Evolutionary conservation across 2,113 vertebrate species (phyloP).

Genomic region (Anseranas semipalmata): DNA sequence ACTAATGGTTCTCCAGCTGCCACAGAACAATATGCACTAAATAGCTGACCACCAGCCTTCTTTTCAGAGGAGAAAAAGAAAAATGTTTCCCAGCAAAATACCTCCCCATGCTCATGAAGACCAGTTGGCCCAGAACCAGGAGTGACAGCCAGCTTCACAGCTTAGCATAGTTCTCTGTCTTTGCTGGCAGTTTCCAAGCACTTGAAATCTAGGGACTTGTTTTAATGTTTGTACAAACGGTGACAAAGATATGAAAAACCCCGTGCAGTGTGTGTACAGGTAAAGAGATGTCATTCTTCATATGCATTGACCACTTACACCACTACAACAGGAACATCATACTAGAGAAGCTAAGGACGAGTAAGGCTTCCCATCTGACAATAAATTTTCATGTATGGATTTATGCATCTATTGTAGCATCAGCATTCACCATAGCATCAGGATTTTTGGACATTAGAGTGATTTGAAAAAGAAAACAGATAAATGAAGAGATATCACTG

Average conservation of each 20-base stretch:
- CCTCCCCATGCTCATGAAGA: background rate
- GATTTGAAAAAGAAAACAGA: background rate
- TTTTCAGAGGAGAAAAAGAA: background rate
- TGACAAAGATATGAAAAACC: background rate
- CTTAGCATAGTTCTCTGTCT: background rate
- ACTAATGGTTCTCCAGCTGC: background rate
- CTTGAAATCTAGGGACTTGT: background rate
- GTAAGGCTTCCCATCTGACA: background rate
- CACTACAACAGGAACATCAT: background rate
- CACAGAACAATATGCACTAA: background rate
- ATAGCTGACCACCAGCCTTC: background rate
- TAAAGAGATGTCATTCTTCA: background rate
- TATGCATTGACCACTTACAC: background rate
- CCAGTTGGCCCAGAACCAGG: background rate
- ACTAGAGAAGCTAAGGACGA: background rate
- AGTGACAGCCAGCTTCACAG: background rate
- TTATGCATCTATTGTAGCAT: background rate
- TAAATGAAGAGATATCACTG: background rate
- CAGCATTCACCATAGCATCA: background rate
- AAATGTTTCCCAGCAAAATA: background rate
- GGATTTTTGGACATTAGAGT: background rate
- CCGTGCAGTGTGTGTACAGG: background rate
- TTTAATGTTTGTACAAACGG: background rate
- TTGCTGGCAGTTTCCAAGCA: background rate
- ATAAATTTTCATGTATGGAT: background rate